Evolutionary conservation across 2,888 invertebrate genomes (phyloP), one percentile per base, ranked within the genome.

Genomic region (Punctoribates punctum): DNA sequence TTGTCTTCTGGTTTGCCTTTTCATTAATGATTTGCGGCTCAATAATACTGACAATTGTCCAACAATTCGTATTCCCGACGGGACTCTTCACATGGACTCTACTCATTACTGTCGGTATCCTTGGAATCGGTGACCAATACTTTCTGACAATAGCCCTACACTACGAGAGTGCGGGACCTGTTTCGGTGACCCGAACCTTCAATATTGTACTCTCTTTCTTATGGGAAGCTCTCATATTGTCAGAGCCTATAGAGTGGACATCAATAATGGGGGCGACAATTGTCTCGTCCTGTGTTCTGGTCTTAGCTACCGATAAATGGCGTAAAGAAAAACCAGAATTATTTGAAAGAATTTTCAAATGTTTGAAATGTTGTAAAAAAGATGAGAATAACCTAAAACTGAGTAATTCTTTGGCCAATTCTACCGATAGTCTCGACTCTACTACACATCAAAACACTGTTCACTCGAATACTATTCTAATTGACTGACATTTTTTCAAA

Each of bases 171-270:
- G 94, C 94, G 2, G 93, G 94, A 0, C 93, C 94, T 23, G 93
- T 94, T 4, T 91, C 94, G 0, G 93, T 94, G 79, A 93, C 94
- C n/a, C 87, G 94, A 27, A 92, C 93, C 75, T 91, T 92, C 23
- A 94, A 94, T 83, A 94, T 94, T 80, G 92, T 94, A 0, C 93
- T 94, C 85, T 94, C 94, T 2, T 94, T 94, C 83, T 86, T 93
- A 78, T 94, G 93, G 92, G 93, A 94, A 85, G 73, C 74, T 1
- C 46, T 73, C 1, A 70, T 78, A 73, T 34, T 78, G 2, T 3
- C 42, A 2, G 77, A 77, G 34, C 27, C 51, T 15, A 51, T 77
- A n/a, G 29, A 54, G 9, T 75, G 77, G 77, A 75, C 75, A 17
- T 74, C 75, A 15, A n/a, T 77, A 11, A 11, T 75, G 17, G 78